Evolutionary conservation across 2,797 vertebrate species (phyloP), one percentile per base, ranked within the genome.

Genomic region (Threskiornis aethiopicus): DNA sequence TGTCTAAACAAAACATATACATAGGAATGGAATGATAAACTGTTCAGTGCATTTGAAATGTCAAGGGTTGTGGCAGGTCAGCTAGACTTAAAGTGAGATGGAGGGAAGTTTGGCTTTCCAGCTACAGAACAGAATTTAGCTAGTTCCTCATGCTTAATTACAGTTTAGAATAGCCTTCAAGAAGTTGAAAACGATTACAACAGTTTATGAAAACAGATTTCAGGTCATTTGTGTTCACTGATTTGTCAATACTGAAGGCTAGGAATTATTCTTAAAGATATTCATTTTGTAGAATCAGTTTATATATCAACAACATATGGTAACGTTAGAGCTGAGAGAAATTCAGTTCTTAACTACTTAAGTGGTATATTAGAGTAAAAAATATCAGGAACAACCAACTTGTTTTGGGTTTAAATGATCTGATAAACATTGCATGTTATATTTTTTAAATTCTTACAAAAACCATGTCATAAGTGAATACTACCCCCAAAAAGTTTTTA

Each of bases 1-100:
- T 61, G 78, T 89, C 79, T 96, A 65, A 87, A 84, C 59, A 59
- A 86, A 95, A 77, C 33, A 89, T 16, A 89, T 80, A 75, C 86
- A 88, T 84, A 90, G 71, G 69, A 96, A 96, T 15, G 14, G 71
- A 94, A 95, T 57, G 17, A 96, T 95, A 90, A 95, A 94, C 93
- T 80, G 96, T 93, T 96, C 89, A 90, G 28, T 88, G 79, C 26
- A 71, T 87, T 93, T 95, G 85, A 97, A 97, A 96, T 94, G 86
- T 95, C 96, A 97, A 89, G 52, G 85, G 89, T 88, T 94, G 51
- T 70, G 70, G 33, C 58, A 84, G 91, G 96, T 96, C 83, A 95
- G 15, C 61, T 83, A 70, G 41, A 94, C 49, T 62, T 71, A 92
- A 87, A 73, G 13, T 33, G 41, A 42, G 16, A 72, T 59, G 51